These are phyloP conservation scores for Macrocentrus cingulum DNA, from an alignment of 1,140 invertebrate genomes.

Conservation along the genomic window DNA sequence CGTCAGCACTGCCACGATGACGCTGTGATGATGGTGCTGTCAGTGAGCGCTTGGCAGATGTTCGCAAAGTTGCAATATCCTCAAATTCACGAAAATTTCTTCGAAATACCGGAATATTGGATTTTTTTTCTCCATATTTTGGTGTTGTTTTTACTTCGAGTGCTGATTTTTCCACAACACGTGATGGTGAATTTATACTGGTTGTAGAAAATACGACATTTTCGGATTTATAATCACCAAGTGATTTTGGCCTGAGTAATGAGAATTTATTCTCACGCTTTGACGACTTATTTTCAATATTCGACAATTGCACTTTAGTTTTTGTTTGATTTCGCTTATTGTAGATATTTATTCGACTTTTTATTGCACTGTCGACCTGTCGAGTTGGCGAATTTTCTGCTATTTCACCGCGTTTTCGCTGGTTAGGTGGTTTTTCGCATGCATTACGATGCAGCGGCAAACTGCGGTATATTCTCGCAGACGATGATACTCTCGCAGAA, in stretches of 20 bases:
- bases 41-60: slow-evolving; percentile 53
- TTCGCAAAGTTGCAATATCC: slow-evolving; percentile 52
- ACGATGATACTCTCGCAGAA: slow-evolving; percentile 58
- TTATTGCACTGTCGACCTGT: too few relatives aligned
- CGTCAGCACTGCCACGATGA: not conserved
- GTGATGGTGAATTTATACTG: too few relatives aligned
- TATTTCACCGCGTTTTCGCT: too few relatives aligned
- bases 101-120: slow-evolving; percentile 53
- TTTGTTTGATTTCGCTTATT: not conserved
- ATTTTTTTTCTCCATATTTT: slow-evolving; percentile 50
- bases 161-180: slow-evolving; percentile 35
- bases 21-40: slow-evolving; percentile 44
- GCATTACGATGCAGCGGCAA: slow-evolving; percentile 46
- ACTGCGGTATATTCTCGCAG: slow-evolving; percentile 63
- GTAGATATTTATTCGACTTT: too few relatives aligned
- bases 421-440: too few relatives aligned
- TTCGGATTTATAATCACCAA: too few relatives aligned
- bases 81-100: slow-evolving; percentile 53
- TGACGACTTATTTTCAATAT: not conserved
- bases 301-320: not conserved
- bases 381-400: too few relatives aligned
- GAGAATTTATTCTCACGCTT: not conserved
- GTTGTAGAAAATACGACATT: too few relatives aligned
- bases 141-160: slow-evolving; percentile 35
- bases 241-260: not conserved